These are phyloP conservation scores for Noturus placidus DNA, from an alignment of 2,113 vertebrate genomes.

Conservation along the genomic window DNA sequence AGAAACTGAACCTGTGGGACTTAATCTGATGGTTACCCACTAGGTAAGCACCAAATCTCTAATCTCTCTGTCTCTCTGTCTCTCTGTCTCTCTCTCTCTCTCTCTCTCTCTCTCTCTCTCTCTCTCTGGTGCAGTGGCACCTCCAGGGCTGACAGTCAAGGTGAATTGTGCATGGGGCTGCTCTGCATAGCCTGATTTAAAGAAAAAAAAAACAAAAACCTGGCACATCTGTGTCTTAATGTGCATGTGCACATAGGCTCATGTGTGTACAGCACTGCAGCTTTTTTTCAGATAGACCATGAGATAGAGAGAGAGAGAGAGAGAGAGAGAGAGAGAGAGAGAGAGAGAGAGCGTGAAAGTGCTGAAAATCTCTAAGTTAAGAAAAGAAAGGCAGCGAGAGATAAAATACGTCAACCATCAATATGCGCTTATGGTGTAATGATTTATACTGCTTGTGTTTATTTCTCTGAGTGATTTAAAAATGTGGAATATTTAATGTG, in stretches of 20 bases:
- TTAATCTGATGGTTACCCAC: conserved; percentile 60
- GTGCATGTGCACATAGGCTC: conserved; percentile 8
- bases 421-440: not conserved
- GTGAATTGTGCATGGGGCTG: conserved; percentile 60
- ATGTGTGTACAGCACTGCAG: conserved; percentile 51
- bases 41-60: conserved; percentile 66
- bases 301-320: not conserved
- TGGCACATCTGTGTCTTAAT: conserved; percentile 31
- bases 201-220: conserved; percentile 48
- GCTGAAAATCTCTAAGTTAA: conserved; percentile 1
- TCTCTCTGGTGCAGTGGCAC: conserved; percentile 59
- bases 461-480: conserved; percentile 5
- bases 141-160: conserved; percentile 68
- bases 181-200: conserved; percentile 41
- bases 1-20: conserved; percentile 56
- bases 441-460: not conserved
- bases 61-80: conserved; percentile 46
- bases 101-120: conserved; percentile 28
- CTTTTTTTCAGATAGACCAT: conserved; percentile 33
- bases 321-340: not conserved
- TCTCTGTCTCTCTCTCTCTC: conserved; percentile 47
- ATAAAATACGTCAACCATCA: too few relatives aligned
- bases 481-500: not conserved
- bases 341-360: not conserved
- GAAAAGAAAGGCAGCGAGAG: not conserved